Evolutionary conservation across 2,888 invertebrate species (phyloP), one percentile per base, ranked within the genome.

Genomic region (Cryptops parisi): DNA sequence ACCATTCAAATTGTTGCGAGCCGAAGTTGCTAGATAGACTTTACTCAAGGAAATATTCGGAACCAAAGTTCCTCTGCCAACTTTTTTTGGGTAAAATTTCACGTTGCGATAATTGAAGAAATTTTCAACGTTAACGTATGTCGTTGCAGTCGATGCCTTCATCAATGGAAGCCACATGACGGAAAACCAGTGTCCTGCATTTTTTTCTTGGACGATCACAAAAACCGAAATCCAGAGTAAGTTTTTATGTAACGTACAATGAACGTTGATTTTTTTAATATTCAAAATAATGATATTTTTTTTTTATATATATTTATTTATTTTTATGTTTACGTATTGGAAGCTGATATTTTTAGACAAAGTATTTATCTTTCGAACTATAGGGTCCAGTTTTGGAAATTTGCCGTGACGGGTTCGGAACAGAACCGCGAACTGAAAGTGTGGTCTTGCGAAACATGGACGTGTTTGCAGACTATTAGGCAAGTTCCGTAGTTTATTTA

Each of bases 361-460:
- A n/a, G n/a, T n/a, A n/a, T n/a, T n/a, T n/a, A n/a, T n/a, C n/a
- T n/a, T n/a, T n/a, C n/a, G n/a, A n/a, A n/a, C n/a, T n/a, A n/a
- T n/a, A 79, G 79, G 60, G 77, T 75, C 15, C 80, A 84, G 65
- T 91, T 93, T 70, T 97, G 97, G 96, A 91, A 91, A 69, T 93
- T 84, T 70, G 91, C 88, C 0, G 78, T 96, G 41, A 94, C 96
- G 0, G 90, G 90, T 1, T 83, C 89, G 0, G 82, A 84, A 58
- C 80, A 86, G 67, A 94, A 94, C 71, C 81, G 86, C 0, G 86
- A 87, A 63, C 73, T 96, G 52, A 94, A 93, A 70, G 74, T 72
- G 84, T 96, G 94, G 93, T 88, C 89, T 5, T 96, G 94, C 69
- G 88, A 93, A 65, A 78, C 85, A 0, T 97, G 97, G 97, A 77